These are phyloP conservation scores for Agelaius phoeniceus DNA, from an alignment of 2,113 vertebrate genomes.

Conservation along the genomic window DNA sequence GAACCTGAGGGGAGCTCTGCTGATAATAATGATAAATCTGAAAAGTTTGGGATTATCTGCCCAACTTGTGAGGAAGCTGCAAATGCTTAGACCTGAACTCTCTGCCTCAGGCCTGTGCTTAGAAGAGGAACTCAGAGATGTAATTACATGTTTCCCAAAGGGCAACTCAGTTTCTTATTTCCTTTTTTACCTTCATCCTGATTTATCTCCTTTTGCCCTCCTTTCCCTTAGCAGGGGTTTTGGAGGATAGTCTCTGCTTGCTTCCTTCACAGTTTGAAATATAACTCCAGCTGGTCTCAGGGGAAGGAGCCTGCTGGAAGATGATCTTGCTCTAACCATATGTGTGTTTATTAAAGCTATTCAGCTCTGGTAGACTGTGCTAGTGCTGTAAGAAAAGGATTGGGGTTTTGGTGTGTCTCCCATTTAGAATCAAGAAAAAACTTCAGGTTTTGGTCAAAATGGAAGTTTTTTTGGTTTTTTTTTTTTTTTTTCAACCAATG, in stretches of 20 bases:
- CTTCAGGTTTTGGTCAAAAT: neutral
- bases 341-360: neutral
- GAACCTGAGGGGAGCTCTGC: neutral
- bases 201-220: neutral
- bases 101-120: neutral
- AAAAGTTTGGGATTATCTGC: neutral
- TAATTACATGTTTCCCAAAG: neutral
- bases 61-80: neutral
- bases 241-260: neutral
- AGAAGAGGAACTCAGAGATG: neutral
- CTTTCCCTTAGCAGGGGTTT: neutral
- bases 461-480: neutral
- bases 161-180: neutral
- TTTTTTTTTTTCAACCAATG: neutral
- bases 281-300: neutral
- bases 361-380: neutral
- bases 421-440: neutral
- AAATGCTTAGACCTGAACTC: neutral
- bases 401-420: neutral
- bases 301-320: neutral
- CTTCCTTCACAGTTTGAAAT: neutral
- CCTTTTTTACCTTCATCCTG: neutral
- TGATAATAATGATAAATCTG: neutral
- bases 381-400: neutral
- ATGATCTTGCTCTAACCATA: neutral